Percentiles rank a stretch among this genome's conserved stretches.
Evolutionary conservation across 2,888 invertebrate species (phyloP).

Genomic region (Desoria tigrina): DNA sequence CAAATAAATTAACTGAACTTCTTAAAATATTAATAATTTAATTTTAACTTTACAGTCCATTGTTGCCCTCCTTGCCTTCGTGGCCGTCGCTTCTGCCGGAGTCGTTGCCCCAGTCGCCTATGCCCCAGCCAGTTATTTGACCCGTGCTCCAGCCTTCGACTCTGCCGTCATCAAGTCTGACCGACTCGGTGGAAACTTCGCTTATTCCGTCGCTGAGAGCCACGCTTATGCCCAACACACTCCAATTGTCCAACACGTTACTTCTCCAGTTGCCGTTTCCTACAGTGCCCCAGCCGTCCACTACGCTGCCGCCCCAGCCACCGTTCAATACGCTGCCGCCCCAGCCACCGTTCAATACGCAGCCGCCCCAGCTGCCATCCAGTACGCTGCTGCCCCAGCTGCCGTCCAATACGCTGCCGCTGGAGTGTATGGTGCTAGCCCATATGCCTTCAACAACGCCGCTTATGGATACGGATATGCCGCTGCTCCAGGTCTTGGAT

Average conservation of each 20-base stretch:
- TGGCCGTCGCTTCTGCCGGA: slow-evolving; percentile 12
- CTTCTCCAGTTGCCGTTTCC: no score
- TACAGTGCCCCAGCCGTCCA: not conserved
- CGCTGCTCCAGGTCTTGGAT: slow-evolving; percentile 7
- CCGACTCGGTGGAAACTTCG: slow-evolving; percentile 62
- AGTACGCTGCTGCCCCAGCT: no score
- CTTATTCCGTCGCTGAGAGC: slow-evolving; percentile 62
- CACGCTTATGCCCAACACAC: slow-evolving; percentile 60
- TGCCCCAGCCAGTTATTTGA: slow-evolving; percentile 50
- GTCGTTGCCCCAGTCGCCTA: no score
- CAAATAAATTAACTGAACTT: no score
- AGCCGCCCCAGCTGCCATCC: slow-evolving; percentile 10
- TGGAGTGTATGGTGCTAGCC: not conserved
- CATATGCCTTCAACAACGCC: not conserved
- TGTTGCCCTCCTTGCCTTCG: slow-evolving; percentile 16
- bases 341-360: not conserved
- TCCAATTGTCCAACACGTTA: no score
- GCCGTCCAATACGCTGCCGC: slow-evolving; percentile 2
- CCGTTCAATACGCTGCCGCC: slow-evolving; percentile 4
- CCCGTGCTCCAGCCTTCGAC: slow-evolving; percentile 60
- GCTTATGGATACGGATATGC: slow-evolving; percentile 2
- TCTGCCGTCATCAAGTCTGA: slow-evolving; percentile 59
- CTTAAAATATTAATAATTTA: no score
- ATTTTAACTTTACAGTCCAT: slow-evolving; percentile 1
- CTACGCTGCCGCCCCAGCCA: slow-evolving; percentile 10